Base-by-base conservation (phyloP, 1,140 invertebrate species). In the Aricia agestis region DNA sequence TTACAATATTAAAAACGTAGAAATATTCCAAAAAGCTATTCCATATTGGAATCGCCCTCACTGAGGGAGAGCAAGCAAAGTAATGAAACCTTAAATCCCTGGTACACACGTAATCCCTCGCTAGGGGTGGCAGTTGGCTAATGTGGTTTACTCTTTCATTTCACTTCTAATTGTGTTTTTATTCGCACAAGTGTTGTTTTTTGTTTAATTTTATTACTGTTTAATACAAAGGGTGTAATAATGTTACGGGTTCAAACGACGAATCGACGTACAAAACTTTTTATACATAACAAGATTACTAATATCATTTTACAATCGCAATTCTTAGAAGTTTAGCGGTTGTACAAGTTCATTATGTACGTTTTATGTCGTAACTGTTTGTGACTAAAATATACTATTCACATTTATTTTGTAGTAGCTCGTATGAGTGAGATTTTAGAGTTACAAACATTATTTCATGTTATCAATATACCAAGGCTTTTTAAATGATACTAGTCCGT, bases 81-180 rank as follows among this genome's bases (percentile, higher is more conserved):
- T 89, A 91, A 89, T 90, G 89, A 90, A 91, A 90, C 87, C 89
- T 90, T 90, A 91, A 91, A 91, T 90, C 89, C 87, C 89, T 89
- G 85, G 89, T 90, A 84, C 85, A 82, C 79, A 89, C 85, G 82
- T 90, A 91, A 90, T 91, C 89, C 89, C 86, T 84, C 85, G 86
- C 84, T 87, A 86, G 81, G 85, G 83, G 84, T 85, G 80, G 72
- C 67, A 91, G 87, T 90, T 90, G 89, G 85, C 84, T 90, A 91
- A 91, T 88, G 86, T 75, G 89, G 86, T 91, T 89, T 89, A 85
- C 76, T 87, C 80, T 89, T 91, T 89, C 84, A 85, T 88, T 85
- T 82, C 75, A 74, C 69, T 72, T 74, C 81, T 86, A 89, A 91
- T 86, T 85, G 86, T 83, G 82, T 89, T 84, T 87, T 80, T 79